Conservation (phyloP, 2,888 invertebrate species). For the Napeogenes sylphis region DNA sequence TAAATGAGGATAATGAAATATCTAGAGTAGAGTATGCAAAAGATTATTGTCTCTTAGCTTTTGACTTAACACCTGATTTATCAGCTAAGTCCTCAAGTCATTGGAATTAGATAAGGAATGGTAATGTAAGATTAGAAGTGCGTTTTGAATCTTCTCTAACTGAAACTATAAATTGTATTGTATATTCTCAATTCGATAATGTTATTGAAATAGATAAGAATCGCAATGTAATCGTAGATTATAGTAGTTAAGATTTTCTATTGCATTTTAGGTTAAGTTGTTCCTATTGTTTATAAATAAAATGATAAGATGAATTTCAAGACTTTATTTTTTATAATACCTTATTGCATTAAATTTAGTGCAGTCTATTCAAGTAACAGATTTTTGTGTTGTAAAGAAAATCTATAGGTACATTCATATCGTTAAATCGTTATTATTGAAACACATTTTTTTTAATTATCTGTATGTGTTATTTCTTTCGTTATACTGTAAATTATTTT, state of each 20-base stretch:
- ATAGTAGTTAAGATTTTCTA: conserved; percentile 16
- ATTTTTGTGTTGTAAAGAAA: too few relatives aligned
- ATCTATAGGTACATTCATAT: too few relatives aligned
- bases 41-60: conserved; percentile 34
- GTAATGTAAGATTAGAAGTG: conserved; percentile 33
- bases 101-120: conserved; percentile 33
- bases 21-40: conserved; percentile 30
- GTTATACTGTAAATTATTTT: too few relatives aligned
- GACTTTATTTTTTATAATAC: too few relatives aligned
- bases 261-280: too few relatives aligned
- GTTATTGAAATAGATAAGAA: conserved; percentile 31
- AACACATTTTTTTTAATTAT: too few relatives aligned
- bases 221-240: conserved; percentile 15
- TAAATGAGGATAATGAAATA: conserved; percentile 34
- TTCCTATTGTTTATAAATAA: too few relatives aligned
- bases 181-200: conserved; percentile 34
- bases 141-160: conserved; percentile 31
- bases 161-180: conserved; percentile 33
- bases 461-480: too few relatives aligned
- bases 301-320: too few relatives aligned
- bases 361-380: too few relatives aligned
- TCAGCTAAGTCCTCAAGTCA: conserved; percentile 27
- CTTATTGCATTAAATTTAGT: too few relatives aligned
- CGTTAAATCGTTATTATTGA: too few relatives aligned
- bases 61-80: conserved; percentile 34